Evolutionary conservation across 2,888 invertebrate genomes (phyloP).

Genomic region (Noctuana brunneofusca): DNA sequence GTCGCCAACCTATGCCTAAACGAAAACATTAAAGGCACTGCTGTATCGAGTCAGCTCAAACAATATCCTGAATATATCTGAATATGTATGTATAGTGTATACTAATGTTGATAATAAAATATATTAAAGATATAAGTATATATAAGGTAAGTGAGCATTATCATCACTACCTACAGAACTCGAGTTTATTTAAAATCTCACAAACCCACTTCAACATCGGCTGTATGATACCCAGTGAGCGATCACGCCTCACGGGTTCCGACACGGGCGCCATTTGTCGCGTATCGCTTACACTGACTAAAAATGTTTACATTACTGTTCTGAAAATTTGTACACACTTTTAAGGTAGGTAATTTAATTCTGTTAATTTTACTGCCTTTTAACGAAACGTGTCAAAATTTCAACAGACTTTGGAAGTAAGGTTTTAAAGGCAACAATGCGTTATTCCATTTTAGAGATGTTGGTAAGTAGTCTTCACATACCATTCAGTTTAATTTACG

Average conservation of each 20-base stretch:
- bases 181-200: background rate
- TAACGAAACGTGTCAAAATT: conserved; percentile 18
- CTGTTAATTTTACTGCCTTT: conserved; percentile 24
- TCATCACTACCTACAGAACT: background rate
- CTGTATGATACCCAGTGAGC: background rate
- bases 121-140: too few species aligned
- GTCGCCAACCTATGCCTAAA: too few species aligned
- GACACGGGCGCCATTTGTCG: conserved; percentile 28
- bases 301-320: conserved; percentile 32
- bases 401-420: conserved; percentile 8
- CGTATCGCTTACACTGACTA: conserved; percentile 30
- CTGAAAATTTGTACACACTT: conserved; percentile 22
- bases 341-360: conserved; percentile 16
- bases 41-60: too few species aligned
- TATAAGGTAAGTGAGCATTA: too few species aligned
- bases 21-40: too few species aligned
- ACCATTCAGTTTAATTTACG: too few species aligned
- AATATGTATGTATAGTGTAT: too few species aligned
- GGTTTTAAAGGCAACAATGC: background rate
- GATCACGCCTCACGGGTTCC: conserved; percentile 16
- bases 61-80: too few species aligned
- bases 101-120: too few species aligned
- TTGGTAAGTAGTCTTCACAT: too few species aligned
- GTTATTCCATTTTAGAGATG: too few species aligned
- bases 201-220: background rate